Base-by-base conservation (phyloP, 2,888 invertebrate species). In the Macropis europaea region DNA sequence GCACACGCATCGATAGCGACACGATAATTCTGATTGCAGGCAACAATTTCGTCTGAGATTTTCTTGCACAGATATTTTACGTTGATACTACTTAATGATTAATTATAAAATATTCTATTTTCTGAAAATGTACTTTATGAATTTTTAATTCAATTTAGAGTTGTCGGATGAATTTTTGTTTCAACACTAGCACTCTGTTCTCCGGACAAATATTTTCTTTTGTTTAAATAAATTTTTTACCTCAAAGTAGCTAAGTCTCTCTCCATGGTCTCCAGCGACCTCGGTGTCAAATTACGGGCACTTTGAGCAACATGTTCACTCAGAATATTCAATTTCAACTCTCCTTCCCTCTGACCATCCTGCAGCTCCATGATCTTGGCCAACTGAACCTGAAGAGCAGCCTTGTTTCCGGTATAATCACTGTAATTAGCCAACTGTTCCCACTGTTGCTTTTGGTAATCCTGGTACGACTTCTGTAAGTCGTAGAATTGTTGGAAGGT, bases 361-460 rank as follows among this genome's bases (percentile, higher is more conserved):
- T 95, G 93, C 15, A 98, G 92, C 84, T 97, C 96, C 84, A 93
- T 93, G 36, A 98, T 93, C 89, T 96, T 96, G 40, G 92, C 92
- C 17, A 97, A 91, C 84, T 97, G 93, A 42, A 94, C 94, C 87
- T 97, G 95, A n/a, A 98, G 91, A 0, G 95, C 94, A 34, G 95
- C 93, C 88, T 97, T 96, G 82, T 96, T 97, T 5, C 98, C 98
- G 32, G 95, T 95, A 77, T 95, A 96, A 89, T 98, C 97, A 3
- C 95, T 95, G 79, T 95, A 93, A 64, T 94, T 92, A 47, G 95
- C 94, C 4, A 98, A 91, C 79, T 95, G 95, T 87, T 98, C 97
- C 95, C 97, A 96, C 34, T 97, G 92, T 84, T 95, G 95, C 87
- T 97, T 97, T 84, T 97, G 96, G 90, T 96, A 96, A 84, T 97